phyloP scores from a whole-genome alignment of 2,113 vertebrate genomes.

The Capra hircus region DNA sequence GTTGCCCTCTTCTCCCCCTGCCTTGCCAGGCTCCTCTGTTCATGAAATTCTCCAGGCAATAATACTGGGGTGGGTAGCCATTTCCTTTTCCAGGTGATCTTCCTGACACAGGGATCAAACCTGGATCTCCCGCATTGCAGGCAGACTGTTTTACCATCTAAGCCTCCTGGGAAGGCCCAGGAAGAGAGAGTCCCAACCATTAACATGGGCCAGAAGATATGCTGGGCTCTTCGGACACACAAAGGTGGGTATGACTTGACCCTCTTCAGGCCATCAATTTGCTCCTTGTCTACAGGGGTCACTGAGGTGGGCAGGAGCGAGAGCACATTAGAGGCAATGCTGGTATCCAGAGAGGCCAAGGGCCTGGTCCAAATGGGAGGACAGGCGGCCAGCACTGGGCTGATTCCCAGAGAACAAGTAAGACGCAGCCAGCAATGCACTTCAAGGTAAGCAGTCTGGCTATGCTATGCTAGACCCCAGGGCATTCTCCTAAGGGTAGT shows the following conservation, averaged over 20 bases:
- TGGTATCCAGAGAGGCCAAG: neutral
- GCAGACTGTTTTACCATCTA: neutral
- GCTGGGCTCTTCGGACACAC: neutral
- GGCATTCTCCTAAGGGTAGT: neutral
- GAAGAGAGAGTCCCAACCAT: neutral
- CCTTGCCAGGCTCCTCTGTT: neutral
- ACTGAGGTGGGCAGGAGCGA: too few relatives aligned
- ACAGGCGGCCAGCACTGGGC: accelerated
- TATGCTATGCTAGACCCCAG: neutral
- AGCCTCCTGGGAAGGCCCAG: neutral
- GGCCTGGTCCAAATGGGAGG: too few relatives aligned
- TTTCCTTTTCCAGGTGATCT: neutral
- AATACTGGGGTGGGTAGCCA: neutral
- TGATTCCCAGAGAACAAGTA: neutral
- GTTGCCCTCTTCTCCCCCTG: neutral
- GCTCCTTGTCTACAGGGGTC: neutral
- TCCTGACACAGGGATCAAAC: neutral
- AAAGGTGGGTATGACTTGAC: neutral
- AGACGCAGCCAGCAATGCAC: neutral
- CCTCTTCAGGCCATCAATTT: accelerated
- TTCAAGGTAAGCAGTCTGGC: neutral
- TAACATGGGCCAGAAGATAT: neutral
- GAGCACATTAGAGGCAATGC: neutral
- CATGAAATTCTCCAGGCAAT: neutral
- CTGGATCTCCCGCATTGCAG: neutral